Percentiles rank a stretch among this genome's conserved stretches.
Evolutionary conservation across 35 echinoderm and acorn worm species (phyloP).

Genomic region (Lytechinus variegatus): DNA sequence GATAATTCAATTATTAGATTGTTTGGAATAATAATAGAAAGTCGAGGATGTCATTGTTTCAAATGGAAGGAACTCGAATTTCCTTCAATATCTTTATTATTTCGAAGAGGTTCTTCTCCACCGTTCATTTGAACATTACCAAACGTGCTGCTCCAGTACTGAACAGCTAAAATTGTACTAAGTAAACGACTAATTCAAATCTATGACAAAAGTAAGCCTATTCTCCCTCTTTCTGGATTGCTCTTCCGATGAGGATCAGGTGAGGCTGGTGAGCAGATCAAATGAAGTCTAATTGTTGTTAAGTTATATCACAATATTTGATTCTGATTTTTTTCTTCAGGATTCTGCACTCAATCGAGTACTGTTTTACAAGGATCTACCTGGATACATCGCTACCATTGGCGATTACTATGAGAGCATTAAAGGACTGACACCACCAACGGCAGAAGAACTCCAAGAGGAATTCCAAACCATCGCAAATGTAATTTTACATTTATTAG

Average conservation of each 20-base stretch:
- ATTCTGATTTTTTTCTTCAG: not conserved
- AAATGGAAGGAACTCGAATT: too few relatives aligned
- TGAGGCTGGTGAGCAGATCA: not conserved
- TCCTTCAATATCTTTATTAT: too few relatives aligned
- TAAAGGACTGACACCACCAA: not conserved
- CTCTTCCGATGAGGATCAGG: too few relatives aligned
- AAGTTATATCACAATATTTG: not conserved
- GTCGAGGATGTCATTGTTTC: too few relatives aligned
- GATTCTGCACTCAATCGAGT: slow-evolving; percentile 5
- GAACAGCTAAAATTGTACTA: not conserved
- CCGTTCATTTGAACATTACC: too few relatives aligned
- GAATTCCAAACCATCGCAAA: not conserved
- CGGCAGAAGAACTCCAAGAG: not conserved
- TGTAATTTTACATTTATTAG: not conserved
- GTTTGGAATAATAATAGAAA: too few relatives aligned
- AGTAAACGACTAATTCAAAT: not conserved
- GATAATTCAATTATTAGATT: too few relatives aligned
- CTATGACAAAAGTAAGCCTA: not conserved
- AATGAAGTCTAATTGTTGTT: not conserved
- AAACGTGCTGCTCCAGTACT: not conserved
- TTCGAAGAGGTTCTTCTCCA: too few relatives aligned
- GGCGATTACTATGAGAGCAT: slow-evolving; percentile 12
- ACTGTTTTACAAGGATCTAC: not conserved
- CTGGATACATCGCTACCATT: not conserved
- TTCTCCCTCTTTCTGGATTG: too few relatives aligned